These are phyloP conservation scores for Acanthisitta chloris DNA, from an alignment of 2,113 vertebrate genomes.

Conservation along the genomic window DNA sequence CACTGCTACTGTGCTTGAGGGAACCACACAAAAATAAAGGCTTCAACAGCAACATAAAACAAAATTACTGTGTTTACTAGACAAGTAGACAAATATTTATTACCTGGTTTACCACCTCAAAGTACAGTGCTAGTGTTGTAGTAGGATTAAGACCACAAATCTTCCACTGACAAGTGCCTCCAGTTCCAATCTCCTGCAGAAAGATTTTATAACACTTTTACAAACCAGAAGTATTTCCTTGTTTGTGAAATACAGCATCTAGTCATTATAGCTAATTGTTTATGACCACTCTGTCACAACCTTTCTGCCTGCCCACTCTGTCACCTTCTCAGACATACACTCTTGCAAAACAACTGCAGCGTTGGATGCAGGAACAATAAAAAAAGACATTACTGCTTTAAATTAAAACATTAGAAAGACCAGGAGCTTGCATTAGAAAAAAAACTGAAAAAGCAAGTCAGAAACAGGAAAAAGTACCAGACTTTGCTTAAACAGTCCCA, in stretches of 20 bases:
- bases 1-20: not conserved
- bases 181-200: conserved; percentile 92
- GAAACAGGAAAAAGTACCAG: not conserved
- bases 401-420: not conserved
- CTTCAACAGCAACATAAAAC: not conserved
- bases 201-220: conserved; percentile 3
- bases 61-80: not conserved
- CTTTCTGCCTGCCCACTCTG: not conserved
- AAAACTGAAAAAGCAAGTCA: not conserved
- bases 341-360: not conserved
- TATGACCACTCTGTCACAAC: not conserved
- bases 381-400: not conserved
- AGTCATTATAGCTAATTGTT: not conserved
- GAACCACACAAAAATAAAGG: not conserved
- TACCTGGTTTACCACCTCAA: conserved; percentile 98
- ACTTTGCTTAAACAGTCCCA: not conserved
- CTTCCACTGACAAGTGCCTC: conserved; percentile 97
- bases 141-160: conserved; percentile 91
- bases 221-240: not conserved
- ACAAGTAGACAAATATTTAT: not conserved
- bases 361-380: not conserved
- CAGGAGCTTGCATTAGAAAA: not conserved
- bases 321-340: not conserved
- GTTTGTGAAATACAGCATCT: not conserved
- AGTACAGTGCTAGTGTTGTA: conserved; percentile 92